Base-by-base conservation (phyloP, 2,113 vertebrate genomes). In the Corvus moneduloides region DNA sequence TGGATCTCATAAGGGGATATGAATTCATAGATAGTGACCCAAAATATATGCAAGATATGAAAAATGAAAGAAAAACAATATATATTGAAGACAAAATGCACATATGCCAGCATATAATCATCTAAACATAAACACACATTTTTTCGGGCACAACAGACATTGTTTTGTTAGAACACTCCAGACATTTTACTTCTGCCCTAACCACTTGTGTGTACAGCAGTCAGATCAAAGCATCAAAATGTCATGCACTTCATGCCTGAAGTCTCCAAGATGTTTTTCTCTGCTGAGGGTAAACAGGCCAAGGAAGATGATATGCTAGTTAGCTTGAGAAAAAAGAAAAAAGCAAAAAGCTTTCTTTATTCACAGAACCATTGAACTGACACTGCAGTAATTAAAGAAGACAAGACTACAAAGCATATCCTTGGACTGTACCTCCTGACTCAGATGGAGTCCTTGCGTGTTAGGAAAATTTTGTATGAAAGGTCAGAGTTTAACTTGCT, bases 311-410 rank as follows among this genome's bases (percentile, higher is more conserved):
- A 88, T 92, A 75, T 61, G n/a, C 30, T 87, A 72, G 44, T 84
- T 93, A 94, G 9, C 37, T 62, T 23, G 11, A 43, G 30, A 43
- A 85, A 78, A 49, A 71, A 87, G 8, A 16, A 62, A 74, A 72
- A 26, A 58, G 5, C 21, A 82, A 68, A 74, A 91, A 74, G 6
- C 4, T 54, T 74, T 44, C 71, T 79, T 67, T 59, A 23, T 63
- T 91, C 77, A 73, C 32, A 82, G 59, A 96, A 68, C 13, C 41
- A 73, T 21, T 91, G 52, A 94, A 94, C 59, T 87, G 75, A 78
- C 82, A 63, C 28, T 72, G 59, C 44, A 96, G 46, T 80, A 96
- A 94, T 94, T 96, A 96, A 93, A 93, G 62, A 87, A 88, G 82
- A 82, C 62, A 83, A 27, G 28, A 43, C 67, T 90, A 94, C 69